These are phyloP conservation scores for Ormyrus labotus DNA, from an alignment of 2,888 invertebrate genomes.

Conservation along the genomic window DNA sequence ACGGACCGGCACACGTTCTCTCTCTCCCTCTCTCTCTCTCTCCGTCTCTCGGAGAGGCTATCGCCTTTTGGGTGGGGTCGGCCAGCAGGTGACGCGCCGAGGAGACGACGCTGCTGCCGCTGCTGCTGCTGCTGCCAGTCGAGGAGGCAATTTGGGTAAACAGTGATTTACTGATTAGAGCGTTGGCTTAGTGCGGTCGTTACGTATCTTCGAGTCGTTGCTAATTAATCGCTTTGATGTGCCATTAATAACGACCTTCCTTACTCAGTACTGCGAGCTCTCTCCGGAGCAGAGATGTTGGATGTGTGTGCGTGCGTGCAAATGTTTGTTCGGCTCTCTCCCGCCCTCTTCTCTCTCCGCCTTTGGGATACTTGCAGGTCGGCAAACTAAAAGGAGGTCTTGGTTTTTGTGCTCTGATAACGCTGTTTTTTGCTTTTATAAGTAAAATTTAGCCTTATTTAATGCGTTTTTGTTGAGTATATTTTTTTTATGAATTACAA, in stretches of 20 bases:
- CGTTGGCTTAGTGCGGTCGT: slow-evolving; percentile 23
- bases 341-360: neutral
- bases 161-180: slow-evolving; percentile 53
- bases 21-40: neutral
- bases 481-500: too few species aligned
- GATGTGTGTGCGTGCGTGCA: neutral
- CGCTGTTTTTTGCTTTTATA: too few species aligned
- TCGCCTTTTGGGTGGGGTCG: neutral
- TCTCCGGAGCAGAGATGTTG: too few species aligned
- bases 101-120: neutral
- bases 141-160: slow-evolving; percentile 36
- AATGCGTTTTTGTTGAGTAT: too few species aligned
- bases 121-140: too few species aligned
- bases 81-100: slow-evolving; percentile 1
- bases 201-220: slow-evolving; percentile 37
- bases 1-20: neutral
- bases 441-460: too few species aligned
- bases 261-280: neutral
- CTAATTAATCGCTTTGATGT: slow-evolving; percentile 50
- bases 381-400: too few species aligned
- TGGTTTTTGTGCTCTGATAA: too few species aligned
- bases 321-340: neutral
- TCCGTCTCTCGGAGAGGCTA: neutral
- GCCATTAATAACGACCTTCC: slow-evolving; percentile 33
- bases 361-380: too few species aligned